These are phyloP conservation scores for Chelonus insularis DNA, from an alignment of 1,140 invertebrate species.

Conservation along the genomic window DNA sequence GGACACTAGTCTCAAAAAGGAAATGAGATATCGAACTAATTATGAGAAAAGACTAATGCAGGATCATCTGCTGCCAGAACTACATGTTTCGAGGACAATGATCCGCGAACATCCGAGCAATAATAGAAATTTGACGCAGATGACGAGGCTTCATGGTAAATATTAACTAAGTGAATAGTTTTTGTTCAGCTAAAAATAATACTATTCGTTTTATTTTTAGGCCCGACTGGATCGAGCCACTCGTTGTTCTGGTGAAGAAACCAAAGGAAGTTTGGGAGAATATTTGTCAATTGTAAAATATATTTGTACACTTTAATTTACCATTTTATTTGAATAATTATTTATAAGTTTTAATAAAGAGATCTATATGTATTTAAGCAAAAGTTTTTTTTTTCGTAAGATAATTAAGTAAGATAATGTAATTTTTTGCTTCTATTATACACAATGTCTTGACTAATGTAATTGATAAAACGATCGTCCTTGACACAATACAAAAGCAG, in stretches of 20 bases:
- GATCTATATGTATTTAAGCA: too few species aligned
- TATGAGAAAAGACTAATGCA: conserved; percentile 26
- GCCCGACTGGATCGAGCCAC: conserved; percentile 19
- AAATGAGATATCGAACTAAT: conserved; percentile 32
- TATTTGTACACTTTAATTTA: too few species aligned
- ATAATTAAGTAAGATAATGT: too few species aligned
- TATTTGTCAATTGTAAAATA: conserved; percentile 21
- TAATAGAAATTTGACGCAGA: conserved; percentile 24
- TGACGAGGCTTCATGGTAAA: conserved; percentile 34
- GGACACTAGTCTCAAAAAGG: conserved; percentile 40
- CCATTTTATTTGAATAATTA: too few species aligned
- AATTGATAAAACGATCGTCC: conserved; percentile 29
- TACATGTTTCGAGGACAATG: conserved; percentile 44
- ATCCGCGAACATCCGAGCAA: conserved; percentile 43
- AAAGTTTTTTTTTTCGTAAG: neutral
- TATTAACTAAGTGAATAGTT: conserved; percentile 7
- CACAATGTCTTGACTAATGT: conserved; percentile 8
- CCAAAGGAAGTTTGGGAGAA: too few species aligned
- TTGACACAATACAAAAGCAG: conserved; percentile 32
- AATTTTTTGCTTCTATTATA: too few species aligned
- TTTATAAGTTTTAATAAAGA: too few species aligned
- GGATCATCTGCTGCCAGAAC: conserved; percentile 6
- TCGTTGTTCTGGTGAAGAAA: conserved; percentile 25
- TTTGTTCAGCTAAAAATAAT: neutral
- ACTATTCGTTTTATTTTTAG: conserved; percentile 4